Conservation (phyloP, 1,140 invertebrate genomes). For the Copidosoma floridanum region DNA sequence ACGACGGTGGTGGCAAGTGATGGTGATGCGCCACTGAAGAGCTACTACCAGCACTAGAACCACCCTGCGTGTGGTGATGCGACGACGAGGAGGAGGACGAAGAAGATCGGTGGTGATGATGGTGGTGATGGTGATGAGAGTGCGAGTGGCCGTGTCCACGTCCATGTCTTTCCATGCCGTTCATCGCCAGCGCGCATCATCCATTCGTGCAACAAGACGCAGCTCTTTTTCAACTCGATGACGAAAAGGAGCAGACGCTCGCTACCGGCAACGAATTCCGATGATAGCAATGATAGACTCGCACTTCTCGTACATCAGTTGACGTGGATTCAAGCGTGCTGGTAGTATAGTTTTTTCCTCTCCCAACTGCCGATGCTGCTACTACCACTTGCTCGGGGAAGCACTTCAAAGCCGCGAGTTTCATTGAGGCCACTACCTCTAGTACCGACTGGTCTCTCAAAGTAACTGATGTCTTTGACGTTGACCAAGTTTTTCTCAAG, state of each 20-base stretch:
- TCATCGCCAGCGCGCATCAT: slow-evolving; percentile 56
- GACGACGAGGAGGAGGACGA: too few relatives aligned
- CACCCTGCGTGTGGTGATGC: slow-evolving; percentile 29
- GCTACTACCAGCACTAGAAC: slow-evolving; percentile 6
- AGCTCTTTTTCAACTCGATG: slow-evolving; percentile 21
- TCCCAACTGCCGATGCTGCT: neutral
- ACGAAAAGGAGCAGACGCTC: neutral
- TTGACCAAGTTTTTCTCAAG: too few relatives aligned
- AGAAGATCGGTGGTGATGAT: slow-evolving; percentile 35
- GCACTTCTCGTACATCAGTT: too few relatives aligned
- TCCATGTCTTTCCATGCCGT: slow-evolving; percentile 58
- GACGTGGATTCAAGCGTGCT: too few relatives aligned
- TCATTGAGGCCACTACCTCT: slow-evolving; percentile 18
- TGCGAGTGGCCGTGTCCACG: slow-evolving; percentile 52
- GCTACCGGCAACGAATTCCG: too few relatives aligned
- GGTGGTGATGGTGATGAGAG: slow-evolving; percentile 48
- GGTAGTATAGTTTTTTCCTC: too few relatives aligned
- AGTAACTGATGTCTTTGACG: too few relatives aligned
- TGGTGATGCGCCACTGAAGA: slow-evolving; percentile 34
- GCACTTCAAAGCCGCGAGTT: slow-evolving; percentile 20
- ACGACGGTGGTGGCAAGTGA: too few relatives aligned
- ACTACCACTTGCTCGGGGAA: neutral
- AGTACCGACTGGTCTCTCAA: too few relatives aligned
- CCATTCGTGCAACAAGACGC: slow-evolving; percentile 37
- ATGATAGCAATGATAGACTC: too few relatives aligned